Evolutionary conservation across 2,113 vertebrate genomes (phyloP).

Genomic region (Colossoma macropomum): DNA sequence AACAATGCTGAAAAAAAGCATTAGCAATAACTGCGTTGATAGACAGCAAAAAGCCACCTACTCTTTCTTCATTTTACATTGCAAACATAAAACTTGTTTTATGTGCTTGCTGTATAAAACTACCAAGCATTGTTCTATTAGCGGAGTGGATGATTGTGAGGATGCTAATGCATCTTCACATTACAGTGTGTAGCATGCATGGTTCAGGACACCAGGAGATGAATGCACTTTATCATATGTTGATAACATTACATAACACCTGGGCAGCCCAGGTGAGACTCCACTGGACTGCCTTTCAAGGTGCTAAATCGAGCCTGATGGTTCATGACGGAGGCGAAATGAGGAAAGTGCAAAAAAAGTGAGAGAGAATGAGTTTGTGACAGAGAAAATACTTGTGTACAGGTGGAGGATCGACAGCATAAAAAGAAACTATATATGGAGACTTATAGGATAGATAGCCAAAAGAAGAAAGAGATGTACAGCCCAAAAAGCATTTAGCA

Average conservation of each 20-base stretch:
- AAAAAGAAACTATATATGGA: not conserved
- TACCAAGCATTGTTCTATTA: not conserved
- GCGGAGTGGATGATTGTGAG: not conserved
- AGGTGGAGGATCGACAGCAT: not conserved
- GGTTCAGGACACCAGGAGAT: too few relatives aligned
- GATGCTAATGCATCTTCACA: not conserved
- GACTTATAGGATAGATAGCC: not conserved
- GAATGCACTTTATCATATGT: not conserved
- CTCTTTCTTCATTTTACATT: not conserved
- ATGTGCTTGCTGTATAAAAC: not conserved
- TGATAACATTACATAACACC: not conserved
- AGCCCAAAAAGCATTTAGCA: not conserved
- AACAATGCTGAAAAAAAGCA: not conserved
- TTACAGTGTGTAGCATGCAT: not conserved
- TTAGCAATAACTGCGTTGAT: not conserved
- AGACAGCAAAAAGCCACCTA: not conserved
- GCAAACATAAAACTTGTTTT: not conserved
- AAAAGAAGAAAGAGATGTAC: slow-evolving; percentile 1
- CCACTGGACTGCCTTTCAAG: not conserved
- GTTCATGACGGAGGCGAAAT: not conserved
- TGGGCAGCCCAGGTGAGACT: not conserved
- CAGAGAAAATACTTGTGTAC: not conserved
- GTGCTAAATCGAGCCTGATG: slow-evolving; percentile 17
- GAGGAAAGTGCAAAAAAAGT: not conserved
- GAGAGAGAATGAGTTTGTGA: not conserved